A percentile compares a stretch with the other conserved stretches of the same genome.
phyloP scores from a whole-genome alignment of 37 sponge, comb jelly and placozoan genomes.

The Spongia lamella region DNA sequence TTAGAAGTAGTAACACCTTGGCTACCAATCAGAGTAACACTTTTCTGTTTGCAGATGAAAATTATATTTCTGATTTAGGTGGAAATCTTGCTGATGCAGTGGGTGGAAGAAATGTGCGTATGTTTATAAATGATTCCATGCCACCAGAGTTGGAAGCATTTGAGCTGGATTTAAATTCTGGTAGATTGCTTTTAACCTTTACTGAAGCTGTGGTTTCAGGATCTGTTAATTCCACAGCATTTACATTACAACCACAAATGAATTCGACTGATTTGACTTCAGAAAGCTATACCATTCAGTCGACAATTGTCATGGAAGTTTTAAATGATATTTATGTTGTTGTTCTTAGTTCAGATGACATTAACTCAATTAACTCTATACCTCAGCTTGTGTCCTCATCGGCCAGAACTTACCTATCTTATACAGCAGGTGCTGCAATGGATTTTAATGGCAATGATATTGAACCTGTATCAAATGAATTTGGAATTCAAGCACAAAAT shows the following conservation, averaged over 20 bases:
- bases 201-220: conserved; percentile 51
- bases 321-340: conserved; percentile 24
- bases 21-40: conserved; percentile 50
- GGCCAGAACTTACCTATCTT: conserved; percentile 44
- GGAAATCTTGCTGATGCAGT: conserved; percentile 33
- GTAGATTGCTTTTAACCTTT: conserved; percentile 43
- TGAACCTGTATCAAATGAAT: conserved; percentile 12
- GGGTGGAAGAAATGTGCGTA: neutral
- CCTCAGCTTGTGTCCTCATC: conserved; percentile 56
- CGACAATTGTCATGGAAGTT: conserved; percentile 11
- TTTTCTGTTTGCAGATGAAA: conserved; percentile 40
- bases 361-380: conserved; percentile 72
- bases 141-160: conserved; percentile 56
- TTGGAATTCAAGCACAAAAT: conserved; percentile 46
- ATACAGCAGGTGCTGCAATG: conserved; percentile 32
- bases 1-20: conserved; percentile 53
- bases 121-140: conserved; percentile 48
- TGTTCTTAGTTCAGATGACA: conserved; percentile 48
- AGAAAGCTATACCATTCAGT: conserved; percentile 26
- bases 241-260: conserved; percentile 67
- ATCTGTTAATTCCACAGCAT: conserved; percentile 29
- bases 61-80: conserved; percentile 67
- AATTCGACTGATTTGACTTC: conserved; percentile 61
- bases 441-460: conserved; percentile 66
- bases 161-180: conserved; percentile 49